Evolutionary conservation across 92 coral and sea anemone genomes (phyloP).

Genomic region (Epizoanthus scotinus): DNA sequence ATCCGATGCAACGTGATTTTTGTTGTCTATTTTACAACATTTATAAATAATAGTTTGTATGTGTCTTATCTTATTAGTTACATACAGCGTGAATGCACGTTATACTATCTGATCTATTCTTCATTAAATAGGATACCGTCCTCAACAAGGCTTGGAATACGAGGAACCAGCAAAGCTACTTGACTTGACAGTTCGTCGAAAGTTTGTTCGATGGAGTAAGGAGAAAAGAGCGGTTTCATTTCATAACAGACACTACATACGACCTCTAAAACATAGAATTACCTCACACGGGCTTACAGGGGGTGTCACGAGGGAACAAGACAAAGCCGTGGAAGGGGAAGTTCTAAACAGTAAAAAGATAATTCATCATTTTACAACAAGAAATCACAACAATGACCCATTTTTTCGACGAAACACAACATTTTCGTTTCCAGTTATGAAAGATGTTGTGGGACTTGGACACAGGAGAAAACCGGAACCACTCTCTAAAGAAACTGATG

Average conservation of each 20-base stretch:
- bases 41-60: too few species aligned
- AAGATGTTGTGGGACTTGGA: background rate
- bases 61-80: too few species aligned
- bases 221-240: background rate
- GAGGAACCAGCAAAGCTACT: background rate
- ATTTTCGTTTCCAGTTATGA: background rate
- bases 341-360: background rate
- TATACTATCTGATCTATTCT: too few species aligned
- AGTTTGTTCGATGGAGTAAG: background rate
- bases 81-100: too few species aligned
- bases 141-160: background rate
- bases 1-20: too few species aligned
- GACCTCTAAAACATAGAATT: background rate
- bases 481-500: constrained; percentile 23
- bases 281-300: background rate
- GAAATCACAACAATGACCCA: background rate
- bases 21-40: too few species aligned
- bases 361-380: background rate
- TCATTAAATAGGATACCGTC: background rate
- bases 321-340: background rate
- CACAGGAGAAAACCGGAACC: background rate
- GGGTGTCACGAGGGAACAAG: background rate
- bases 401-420: background rate
- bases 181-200: background rate
- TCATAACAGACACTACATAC: background rate